A percentile compares a stretch with the other conserved stretches of the same genome.
phyloP scores from a whole-genome alignment of 2,888 invertebrate genomes.

The Ophraella communa region DNA sequence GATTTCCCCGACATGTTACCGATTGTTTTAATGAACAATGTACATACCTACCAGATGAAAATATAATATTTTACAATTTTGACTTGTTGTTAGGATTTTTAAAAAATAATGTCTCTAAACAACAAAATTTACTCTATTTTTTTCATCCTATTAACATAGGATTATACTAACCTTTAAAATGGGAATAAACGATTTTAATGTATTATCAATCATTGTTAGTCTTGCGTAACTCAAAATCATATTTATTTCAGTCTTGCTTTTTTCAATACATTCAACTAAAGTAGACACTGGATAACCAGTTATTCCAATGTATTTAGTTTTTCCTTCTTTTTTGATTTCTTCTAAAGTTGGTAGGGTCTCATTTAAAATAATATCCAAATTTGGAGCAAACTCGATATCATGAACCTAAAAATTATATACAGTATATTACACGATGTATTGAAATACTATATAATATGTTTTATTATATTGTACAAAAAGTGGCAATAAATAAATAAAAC shows the following conservation, averaged over 20 bases:
- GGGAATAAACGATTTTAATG: slow-evolving; percentile 74
- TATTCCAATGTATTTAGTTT: slow-evolving; percentile 81
- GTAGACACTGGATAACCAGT: slow-evolving; percentile 84
- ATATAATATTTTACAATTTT: too few relatives aligned
- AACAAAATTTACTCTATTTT: too few relatives aligned
- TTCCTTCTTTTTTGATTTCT: slow-evolving; percentile 73
- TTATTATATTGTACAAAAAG: too few relatives aligned
- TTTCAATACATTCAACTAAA: slow-evolving; percentile 76
- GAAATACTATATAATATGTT: too few relatives aligned
- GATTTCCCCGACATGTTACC: too few relatives aligned
- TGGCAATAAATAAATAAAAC: too few relatives aligned
- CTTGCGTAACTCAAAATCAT: slow-evolving; percentile 80
- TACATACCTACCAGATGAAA: too few relatives aligned
- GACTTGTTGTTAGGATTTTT: too few relatives aligned
- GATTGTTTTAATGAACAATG: too few relatives aligned
- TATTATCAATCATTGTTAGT: slow-evolving; percentile 80
- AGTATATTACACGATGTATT: too few relatives aligned
- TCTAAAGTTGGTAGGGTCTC: slow-evolving; percentile 87
- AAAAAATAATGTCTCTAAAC: too few relatives aligned
- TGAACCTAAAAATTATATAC: slow-evolving; percentile 89
- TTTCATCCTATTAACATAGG: background rate
- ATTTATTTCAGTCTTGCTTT: slow-evolving; percentile 66
- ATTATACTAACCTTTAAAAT: slow-evolving; percentile 69
- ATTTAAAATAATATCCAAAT: slow-evolving; percentile 74
- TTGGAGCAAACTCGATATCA: slow-evolving; percentile 87